Base-by-base conservation (phyloP, 2,797 vertebrate species). In the Gadopsis marmoratus region DNA sequence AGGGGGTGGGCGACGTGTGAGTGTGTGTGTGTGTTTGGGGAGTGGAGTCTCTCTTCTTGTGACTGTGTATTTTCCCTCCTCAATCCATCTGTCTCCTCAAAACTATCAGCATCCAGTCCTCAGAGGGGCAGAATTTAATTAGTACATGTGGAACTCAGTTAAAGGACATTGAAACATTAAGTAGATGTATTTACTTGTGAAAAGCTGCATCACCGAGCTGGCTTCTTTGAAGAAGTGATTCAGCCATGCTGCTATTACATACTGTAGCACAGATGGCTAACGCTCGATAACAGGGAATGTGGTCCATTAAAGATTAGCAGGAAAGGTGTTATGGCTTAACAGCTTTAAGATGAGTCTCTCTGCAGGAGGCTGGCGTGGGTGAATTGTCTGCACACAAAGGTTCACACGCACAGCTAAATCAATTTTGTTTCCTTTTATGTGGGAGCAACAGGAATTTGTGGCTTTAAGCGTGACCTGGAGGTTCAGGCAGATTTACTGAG, bases 91-190 rank as follows among this genome's bases (percentile, higher is more conserved):
- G 88, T 85, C 82, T 88, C 74, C 79, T 72, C 76, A 33, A 56
- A 86, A n/a, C 85, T 71, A 87, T 87, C 86, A 73, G 84, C 77
- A 62, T 50, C 65, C 75, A 43, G 78, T 82, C 70, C 90, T 87
- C 86, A 53, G 79, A 88, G 86, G 88, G 91, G 85, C 85, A 56
- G 82, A 72, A 90, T 93, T 91, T 90, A 93, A 94, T 95, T 93
- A 91, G 88, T 79, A 76, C 89, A 90, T 61, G 85, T 90, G 89
- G 82, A 84, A 81, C 72, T 37, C 80, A 83, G 84, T 88, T 84
- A 87, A 92, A 92, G 88, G 86, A 94, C 90, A 87, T 48, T 63
- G 89, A 87, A 90, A 93, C 90, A 90, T 92, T 91, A 90, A 91
- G 87, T 84, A 68, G 87, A 91, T 89, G 86, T 91, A 87, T 92